Evolutionary conservation across 2,888 invertebrate genomes (phyloP).

Genomic region (Philereme vetulata): DNA sequence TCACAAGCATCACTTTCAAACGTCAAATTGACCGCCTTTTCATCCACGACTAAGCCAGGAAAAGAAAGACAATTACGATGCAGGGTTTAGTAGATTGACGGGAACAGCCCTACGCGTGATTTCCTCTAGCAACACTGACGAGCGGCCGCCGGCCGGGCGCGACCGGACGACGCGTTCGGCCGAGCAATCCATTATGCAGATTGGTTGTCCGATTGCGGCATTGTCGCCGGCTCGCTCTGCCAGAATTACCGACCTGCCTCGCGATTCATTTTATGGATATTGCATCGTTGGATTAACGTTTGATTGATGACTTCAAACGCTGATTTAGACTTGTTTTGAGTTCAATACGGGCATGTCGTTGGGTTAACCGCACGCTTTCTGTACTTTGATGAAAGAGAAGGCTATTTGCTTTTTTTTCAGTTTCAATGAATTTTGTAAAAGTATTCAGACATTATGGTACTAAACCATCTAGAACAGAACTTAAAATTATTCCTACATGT

Average conservation of each 20-base stretch:
- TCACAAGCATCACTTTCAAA: no score
- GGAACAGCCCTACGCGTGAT: neutral
- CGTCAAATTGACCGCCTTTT: no score
- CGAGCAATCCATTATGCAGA: conserved; percentile 83
- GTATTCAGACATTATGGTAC: no score
- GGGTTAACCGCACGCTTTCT: conserved; percentile 14
- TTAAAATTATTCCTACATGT: no score
- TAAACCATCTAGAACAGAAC: no score
- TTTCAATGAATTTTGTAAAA: neutral
- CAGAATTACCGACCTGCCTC: conserved; percentile 62
- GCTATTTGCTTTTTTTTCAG: conserved; percentile 2
- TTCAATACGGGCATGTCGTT: conserved; percentile 39
- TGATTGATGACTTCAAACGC: conserved; percentile 73
- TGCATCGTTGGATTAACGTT: conserved; percentile 71
- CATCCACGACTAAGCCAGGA: no score
- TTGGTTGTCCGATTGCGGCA: conserved; percentile 81
- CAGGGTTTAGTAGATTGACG: no score
- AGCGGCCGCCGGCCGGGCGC: conserved; percentile 42
- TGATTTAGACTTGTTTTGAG: conserved; percentile 54
- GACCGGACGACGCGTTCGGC: conserved; percentile 75
- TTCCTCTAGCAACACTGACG: conserved; percentile 22
- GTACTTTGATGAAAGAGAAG: conserved; percentile 1
- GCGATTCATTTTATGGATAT: conserved; percentile 69
- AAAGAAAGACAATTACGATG: no score
- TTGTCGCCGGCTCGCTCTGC: conserved; percentile 72